Base-by-base conservation (phyloP, 2,113 vertebrate species). In the Neodon shergylaensis region DNA sequence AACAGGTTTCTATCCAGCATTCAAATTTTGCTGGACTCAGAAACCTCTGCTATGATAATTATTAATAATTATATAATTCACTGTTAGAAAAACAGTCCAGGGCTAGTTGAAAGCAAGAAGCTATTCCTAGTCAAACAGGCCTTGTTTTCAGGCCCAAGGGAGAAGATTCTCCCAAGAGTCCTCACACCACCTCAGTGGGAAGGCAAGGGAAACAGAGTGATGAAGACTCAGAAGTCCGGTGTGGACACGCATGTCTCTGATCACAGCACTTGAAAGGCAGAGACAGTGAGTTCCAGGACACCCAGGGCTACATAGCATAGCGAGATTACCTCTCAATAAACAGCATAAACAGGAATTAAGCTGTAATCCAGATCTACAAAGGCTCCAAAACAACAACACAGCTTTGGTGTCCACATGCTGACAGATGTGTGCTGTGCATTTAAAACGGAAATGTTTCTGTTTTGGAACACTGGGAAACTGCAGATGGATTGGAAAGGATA, bases 121-220 rank as follows among this genome's bases (percentile, higher is more conserved):
- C 31, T 36, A 33, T 7, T 8, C 28, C 11, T 1, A 14, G 21
- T 24, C 0, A 26, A 39, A 19, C 33, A n/a, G 0, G 3, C 8
- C 42, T 44, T 1, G 13, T 16, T n/a, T 39, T 2, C 8, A 26
- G 7, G 24, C 33, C 44, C n/a, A 5, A 47, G 1, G 10, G 65
- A 44, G 33, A 33, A 19, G n/a, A 61, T 52, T 42, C 22, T 13
- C 5, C 39, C 39, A 33, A 4, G 47, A 36, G 14, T 10, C 1
- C 24, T 28, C 19, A 61, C 3, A 16, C 9, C 7, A 49, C 49
- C 49, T 31, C 42, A 47, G 31, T 9, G 10, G 28, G 42, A 14
- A 5, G 9, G 2, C 2, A 26, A n/a, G 8, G 19, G 44, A 39
- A 7, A 2, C 0, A 24, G 26, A 7, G 5, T 31, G 22, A 33